Percentiles rank a stretch among this genome's conserved stretches.
phyloP scores from a whole-genome alignment of 2,113 vertebrate species.

The Crotalus tigris region DNA sequence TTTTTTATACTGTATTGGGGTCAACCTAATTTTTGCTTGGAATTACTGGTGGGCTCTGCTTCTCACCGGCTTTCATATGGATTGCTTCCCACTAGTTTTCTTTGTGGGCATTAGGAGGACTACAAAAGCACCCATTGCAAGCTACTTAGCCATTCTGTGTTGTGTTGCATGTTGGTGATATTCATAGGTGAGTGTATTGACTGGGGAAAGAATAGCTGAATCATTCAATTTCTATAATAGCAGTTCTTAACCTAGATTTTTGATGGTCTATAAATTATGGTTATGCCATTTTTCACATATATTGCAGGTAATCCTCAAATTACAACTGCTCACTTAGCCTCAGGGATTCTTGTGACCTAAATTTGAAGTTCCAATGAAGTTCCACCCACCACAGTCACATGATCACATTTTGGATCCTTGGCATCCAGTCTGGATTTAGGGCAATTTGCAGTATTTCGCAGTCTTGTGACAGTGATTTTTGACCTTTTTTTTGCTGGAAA shows the following conservation, averaged over 20 bases:
- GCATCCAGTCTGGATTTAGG: neutral
- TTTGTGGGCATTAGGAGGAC: neutral
- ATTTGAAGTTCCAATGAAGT: neutral
- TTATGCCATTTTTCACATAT: neutral
- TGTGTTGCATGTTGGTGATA: neutral
- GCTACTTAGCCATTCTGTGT: neutral
- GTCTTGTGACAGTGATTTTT: neutral
- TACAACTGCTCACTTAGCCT: neutral
- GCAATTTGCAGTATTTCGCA: neutral
- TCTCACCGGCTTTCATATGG: neutral
- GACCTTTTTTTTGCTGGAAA: neutral
- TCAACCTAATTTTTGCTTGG: neutral
- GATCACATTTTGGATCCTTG: neutral
- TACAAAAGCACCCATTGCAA: neutral
- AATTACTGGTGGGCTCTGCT: neutral
- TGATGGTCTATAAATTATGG: neutral
- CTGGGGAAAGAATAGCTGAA: neutral
- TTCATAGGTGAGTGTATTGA: neutral
- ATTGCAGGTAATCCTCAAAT: neutral
- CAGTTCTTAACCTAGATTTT: neutral
- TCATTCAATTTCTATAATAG: neutral
- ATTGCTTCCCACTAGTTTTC: neutral
- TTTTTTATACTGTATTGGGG: neutral
- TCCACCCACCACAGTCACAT: neutral
- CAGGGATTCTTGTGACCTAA: neutral